These are phyloP conservation scores for Epinephelus awoara DNA, from an alignment of 2,797 vertebrate genomes.

Conservation along the genomic window DNA sequence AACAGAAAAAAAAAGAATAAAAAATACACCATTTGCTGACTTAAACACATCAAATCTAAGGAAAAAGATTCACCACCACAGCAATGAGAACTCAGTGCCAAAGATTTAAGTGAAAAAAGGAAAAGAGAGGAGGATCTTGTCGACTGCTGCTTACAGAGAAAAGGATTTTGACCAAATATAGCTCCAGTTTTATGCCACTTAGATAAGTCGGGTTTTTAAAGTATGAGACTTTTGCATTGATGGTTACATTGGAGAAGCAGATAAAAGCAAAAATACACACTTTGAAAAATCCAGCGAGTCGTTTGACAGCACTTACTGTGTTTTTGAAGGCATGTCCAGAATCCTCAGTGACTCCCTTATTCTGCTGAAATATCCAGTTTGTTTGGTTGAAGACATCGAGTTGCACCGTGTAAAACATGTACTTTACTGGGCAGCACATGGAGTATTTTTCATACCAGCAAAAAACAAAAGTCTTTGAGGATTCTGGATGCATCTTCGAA, in stretches of 20 bases:
- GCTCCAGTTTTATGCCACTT: background rate
- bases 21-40: background rate
- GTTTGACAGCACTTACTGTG: constrained; percentile 11
- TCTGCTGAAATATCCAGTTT: constrained; percentile 5
- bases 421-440: background rate
- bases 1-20: background rate
- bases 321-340: constrained; percentile 11
- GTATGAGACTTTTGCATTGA: background rate
- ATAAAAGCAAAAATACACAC: constrained; percentile 31
- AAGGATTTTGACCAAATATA: background rate
- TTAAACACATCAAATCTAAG: background rate
- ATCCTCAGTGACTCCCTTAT: background rate
- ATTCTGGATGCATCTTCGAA: constrained; percentile 11
- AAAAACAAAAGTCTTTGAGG: background rate
- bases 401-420: background rate
- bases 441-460: constrained; percentile 9
- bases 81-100: background rate
- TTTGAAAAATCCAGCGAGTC: background rate
- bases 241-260: constrained; percentile 2
- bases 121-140: background rate
- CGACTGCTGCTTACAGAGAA: constrained; percentile 2
- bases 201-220: background rate
- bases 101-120: background rate
- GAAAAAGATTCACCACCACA: constrained; percentile 5
- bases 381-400: constrained; percentile 4